Evolutionary conservation across 1,140 invertebrate genomes (phyloP), one percentile per base, ranked within the genome.

Genomic region (Neodiprion lecontei): DNA sequence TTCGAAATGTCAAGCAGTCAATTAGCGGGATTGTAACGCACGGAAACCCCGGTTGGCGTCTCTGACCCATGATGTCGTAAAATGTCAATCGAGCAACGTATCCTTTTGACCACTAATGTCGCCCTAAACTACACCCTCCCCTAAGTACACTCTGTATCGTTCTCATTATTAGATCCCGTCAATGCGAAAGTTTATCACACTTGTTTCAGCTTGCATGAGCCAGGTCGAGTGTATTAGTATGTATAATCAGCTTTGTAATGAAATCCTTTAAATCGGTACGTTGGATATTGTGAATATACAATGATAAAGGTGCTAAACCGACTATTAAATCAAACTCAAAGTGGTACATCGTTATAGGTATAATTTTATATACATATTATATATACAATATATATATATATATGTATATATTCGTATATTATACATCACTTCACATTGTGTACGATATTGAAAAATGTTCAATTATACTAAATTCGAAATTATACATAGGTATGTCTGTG

Each of bases 1-100:
- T 61, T 67, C 14, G 40, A 82, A 82, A 78, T 80, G 76, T 80
- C 77, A 69, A n/a, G 53, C 28, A 75, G 78, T 68, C 75, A 80
- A 83, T 83, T 82, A 82, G 74, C 68, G 70, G 48, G 70, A 71
- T 49, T 14, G 48, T 71, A 23, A 71, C 23, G 68, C 68, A 17
- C 14, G 76, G 66, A 68, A 72, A 75, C 79, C 71, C 40, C 53
- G 23, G 17, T 74, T 76, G 75, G 72, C 61, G 72, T 65, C 48
- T 48, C 9, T 71, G 70, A 67, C n/a, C 67, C 79, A 70, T 49
- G 76, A 78, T 75, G 74, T 74, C 65, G 71, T 80, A 74, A 81
- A 82, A 81, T 80, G 77, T 78, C 78, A 81, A 76, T 75, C 67
- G 65, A 8, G 73, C 65, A 61, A 61, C 53, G 47, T 14, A 48